phyloP scores from a whole-genome alignment of 2,113 vertebrate genomes.

The Clarias batrachus region DNA sequence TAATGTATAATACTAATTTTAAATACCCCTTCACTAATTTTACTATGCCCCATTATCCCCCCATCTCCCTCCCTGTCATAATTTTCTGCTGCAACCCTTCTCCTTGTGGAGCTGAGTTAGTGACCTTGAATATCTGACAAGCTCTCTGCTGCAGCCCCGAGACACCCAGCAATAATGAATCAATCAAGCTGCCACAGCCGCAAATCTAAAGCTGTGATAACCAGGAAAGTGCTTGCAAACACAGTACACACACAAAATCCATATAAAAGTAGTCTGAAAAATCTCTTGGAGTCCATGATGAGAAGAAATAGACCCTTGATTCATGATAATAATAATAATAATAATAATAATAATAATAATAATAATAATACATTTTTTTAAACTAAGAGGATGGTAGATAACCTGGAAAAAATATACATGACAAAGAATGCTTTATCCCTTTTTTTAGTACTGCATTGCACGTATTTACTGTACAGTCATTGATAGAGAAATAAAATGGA shows the following conservation, averaged over 20 bases:
- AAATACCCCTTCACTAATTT: conserved; percentile 40
- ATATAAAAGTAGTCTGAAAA: background rate
- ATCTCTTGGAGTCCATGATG: conserved; percentile 25
- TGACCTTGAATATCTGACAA: conserved; percentile 54
- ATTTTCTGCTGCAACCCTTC: conserved; percentile 12
- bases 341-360: background rate
- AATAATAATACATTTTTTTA: background rate
- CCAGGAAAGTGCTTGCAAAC: conserved; percentile 32
- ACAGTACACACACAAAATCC: conserved; percentile 14
- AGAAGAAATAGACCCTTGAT: conserved; percentile 15
- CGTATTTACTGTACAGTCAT: background rate
- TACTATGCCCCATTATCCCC: conserved; percentile 40
- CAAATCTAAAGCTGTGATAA: conserved; percentile 49
- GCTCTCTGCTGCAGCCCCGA: conserved; percentile 31
- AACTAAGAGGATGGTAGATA: background rate
- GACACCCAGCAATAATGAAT: conserved; percentile 49
- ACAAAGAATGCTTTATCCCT: background rate
- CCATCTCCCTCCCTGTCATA: conserved; percentile 2
- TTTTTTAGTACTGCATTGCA: background rate
- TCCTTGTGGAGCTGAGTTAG: conserved; percentile 34
- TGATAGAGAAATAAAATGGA: background rate
- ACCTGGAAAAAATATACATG: background rate
- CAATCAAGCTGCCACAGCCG: conserved; percentile 43
- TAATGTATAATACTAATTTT: conserved; percentile 38
- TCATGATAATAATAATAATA: background rate